A percentile compares a stretch with the other conserved stretches of the same genome.
These are phyloP conservation scores for Ornithorhynchus anatinus DNA, from an alignment of 2,113 vertebrate species.

Conservation along the genomic window DNA sequence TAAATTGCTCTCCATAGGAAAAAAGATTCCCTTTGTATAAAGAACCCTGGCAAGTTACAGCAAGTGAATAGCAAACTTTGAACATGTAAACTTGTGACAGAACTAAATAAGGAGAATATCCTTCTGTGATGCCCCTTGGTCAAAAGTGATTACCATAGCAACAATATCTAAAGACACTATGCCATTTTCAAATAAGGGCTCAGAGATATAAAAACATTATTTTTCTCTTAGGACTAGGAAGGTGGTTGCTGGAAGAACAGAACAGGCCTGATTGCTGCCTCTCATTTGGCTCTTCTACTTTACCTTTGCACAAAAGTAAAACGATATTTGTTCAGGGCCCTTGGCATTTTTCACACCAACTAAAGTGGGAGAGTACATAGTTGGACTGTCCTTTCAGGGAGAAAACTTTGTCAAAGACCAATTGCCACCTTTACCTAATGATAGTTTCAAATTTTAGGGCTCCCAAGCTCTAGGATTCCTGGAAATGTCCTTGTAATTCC, in stretches of 20 bases:
- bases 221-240: neutral
- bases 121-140: neutral
- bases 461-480: too few species aligned
- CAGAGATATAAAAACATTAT: neutral
- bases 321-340: neutral
- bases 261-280: neutral
- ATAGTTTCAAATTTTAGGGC: too few species aligned
- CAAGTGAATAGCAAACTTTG: too few species aligned
- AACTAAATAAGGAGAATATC: neutral
- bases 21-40: neutral
- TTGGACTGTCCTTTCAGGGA: neutral
- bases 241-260: neutral
- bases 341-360: neutral
- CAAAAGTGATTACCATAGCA: constrained; percentile 1
- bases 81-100: neutral
- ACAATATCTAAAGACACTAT: neutral
- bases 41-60: neutral
- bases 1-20: too few species aligned
- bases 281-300: neutral
- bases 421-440: too few species aligned
- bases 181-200: neutral
- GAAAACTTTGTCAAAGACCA: too few species aligned
- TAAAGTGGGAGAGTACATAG: neutral
- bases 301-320: neutral
- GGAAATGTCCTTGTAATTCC: too few species aligned